phyloP scores from a whole-genome alignment of 2,888 invertebrate species.

The Syrista parreyssii region DNA sequence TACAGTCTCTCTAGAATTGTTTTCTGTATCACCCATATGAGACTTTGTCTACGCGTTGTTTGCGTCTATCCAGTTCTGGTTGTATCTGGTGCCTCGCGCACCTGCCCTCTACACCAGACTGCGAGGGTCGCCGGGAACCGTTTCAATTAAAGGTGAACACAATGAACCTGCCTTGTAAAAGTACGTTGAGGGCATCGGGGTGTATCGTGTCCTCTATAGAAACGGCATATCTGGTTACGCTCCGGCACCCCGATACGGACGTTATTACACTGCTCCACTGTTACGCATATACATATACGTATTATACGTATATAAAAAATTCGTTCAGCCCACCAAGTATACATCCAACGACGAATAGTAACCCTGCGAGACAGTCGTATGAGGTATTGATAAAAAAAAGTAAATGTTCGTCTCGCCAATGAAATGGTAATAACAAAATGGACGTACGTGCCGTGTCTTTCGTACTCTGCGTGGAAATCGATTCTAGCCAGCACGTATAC shows the following conservation, averaged over 20 bases:
- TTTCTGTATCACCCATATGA: background rate
- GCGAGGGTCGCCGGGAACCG: background rate
- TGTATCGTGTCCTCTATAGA: constrained; percentile 18
- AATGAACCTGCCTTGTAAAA: constrained; percentile 24
- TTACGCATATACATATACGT: background rate
- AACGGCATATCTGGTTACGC: constrained; percentile 1
- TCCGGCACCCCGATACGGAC: background rate
- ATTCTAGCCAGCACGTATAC: background rate
- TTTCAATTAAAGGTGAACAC: constrained; percentile 7
- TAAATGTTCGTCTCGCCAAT: background rate
- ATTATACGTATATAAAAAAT: background rate
- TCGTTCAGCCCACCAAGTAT: background rate
- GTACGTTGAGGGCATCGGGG: constrained; percentile 30
- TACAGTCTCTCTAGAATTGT: background rate
- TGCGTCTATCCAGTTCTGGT: background rate
- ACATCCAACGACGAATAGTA: background rate
- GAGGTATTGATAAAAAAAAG: background rate
- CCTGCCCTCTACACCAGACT: background rate
- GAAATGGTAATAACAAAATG: background rate
- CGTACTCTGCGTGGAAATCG: background rate
- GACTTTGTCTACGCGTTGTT: background rate
- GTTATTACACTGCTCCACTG: background rate
- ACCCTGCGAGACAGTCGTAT: background rate
- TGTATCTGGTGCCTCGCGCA: background rate
- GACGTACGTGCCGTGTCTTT: background rate